Percentiles rank a stretch among this genome's conserved stretches.
phyloP scores from a whole-genome alignment of 2,888 invertebrate species.

The Carterocephalus palaemon region DNA sequence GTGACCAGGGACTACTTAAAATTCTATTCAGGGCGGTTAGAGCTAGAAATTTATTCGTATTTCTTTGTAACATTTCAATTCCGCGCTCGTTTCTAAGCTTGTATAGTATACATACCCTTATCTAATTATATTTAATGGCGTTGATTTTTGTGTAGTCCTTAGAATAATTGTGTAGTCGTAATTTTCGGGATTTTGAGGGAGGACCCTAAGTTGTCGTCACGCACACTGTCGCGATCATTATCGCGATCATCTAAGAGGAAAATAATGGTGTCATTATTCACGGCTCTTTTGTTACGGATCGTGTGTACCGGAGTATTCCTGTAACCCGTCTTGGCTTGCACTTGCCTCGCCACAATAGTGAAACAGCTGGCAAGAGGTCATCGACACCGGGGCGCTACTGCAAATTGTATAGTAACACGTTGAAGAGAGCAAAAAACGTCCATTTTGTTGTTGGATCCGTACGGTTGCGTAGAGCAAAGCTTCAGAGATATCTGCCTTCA shows the following conservation, averaged over 20 bases:
- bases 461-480: slow-evolving; percentile 7
- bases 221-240: slow-evolving; percentile 40
- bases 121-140: slow-evolving; percentile 17
- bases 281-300: slow-evolving; percentile 67
- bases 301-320: slow-evolving; percentile 66
- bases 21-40: slow-evolving; percentile 47
- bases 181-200: slow-evolving; percentile 22
- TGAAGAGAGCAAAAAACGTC: slow-evolving; percentile 63
- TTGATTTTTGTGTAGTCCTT: slow-evolving; percentile 7
- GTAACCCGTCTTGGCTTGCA: slow-evolving; percentile 59
- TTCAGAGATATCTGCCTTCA: slow-evolving; percentile 38
- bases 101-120: slow-evolving; percentile 17
- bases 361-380: slow-evolving; percentile 75
- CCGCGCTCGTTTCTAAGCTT: slow-evolving; percentile 21
- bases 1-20: slow-evolving; percentile 50
- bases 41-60: slow-evolving; percentile 51
- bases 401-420: slow-evolving; percentile 74
- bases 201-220: slow-evolving; percentile 20
- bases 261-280: slow-evolving; percentile 72
- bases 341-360: slow-evolving; percentile 62
- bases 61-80: slow-evolving; percentile 35
- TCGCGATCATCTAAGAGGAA: slow-evolving; percentile 46
- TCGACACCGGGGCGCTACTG: slow-evolving; percentile 63
- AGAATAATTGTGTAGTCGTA: slow-evolving; percentile 1
- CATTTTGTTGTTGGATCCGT: slow-evolving; percentile 49